phyloP scores from a whole-genome alignment of 1,140 invertebrate species.

The Heliconius eleuchia region DNA sequence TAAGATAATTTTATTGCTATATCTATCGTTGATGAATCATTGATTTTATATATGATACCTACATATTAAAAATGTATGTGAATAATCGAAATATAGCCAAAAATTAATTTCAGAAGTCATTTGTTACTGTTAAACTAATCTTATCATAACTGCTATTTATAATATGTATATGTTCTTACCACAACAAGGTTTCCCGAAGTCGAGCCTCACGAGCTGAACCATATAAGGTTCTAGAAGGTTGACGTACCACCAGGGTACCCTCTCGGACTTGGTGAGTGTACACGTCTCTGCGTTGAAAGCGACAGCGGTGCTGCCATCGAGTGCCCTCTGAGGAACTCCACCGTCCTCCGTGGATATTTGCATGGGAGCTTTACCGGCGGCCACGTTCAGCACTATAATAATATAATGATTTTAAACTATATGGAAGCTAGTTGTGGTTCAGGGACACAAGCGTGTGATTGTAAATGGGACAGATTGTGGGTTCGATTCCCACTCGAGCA shows the following conservation, averaged over 20 bases:
- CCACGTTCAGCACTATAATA: conserved; percentile 94
- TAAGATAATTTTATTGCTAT: too few relatives aligned
- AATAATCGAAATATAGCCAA: too few relatives aligned
- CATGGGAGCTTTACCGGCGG: conserved; percentile 97
- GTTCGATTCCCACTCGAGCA: too few relatives aligned
- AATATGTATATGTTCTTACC: conserved; percentile 82
- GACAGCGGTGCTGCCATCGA: conserved; percentile 94
- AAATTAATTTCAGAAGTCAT: too few relatives aligned
- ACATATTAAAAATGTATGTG: too few relatives aligned
- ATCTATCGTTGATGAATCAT: too few relatives aligned
- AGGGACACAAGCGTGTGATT: too few relatives aligned
- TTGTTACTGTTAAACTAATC: too few relatives aligned
- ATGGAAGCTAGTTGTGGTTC: too few relatives aligned
- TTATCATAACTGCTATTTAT: too few relatives aligned
- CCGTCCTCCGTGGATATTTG: conserved; percentile 92
- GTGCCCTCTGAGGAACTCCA: conserved; percentile 93
- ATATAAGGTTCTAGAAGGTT: conserved; percentile 97
- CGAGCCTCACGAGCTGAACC: conserved; percentile 95
- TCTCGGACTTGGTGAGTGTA: conserved; percentile 91
- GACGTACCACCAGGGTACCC: conserved; percentile 97
- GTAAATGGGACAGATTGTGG: too few relatives aligned
- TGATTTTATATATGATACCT: too few relatives aligned
- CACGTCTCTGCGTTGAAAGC: conserved; percentile 92
- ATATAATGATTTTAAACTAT: conserved; percentile 11
- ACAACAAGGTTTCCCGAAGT: conserved; percentile 96